Evolutionary conservation across 1,140 invertebrate species (phyloP).

Genomic region (Drosophila subobscura): DNA sequence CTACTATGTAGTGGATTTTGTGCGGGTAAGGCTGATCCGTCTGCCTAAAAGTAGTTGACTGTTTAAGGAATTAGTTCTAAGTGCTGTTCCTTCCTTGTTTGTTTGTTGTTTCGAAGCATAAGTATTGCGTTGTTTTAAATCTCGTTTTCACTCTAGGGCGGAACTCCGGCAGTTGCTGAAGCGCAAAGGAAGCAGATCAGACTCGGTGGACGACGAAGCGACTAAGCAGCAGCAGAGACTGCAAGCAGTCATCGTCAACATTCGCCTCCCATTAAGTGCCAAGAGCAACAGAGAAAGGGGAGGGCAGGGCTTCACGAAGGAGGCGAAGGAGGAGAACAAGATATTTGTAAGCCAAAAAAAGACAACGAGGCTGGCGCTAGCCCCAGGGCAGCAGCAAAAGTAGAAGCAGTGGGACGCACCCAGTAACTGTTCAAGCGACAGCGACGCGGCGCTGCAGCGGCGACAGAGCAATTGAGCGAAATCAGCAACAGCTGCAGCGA

Average conservation of each 20-base stretch:
- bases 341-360: conserved; percentile 34
- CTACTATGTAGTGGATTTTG: no score
- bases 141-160: conserved; percentile 54
- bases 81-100: no score
- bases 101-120: not conserved
- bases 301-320: no score
- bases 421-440: conserved; percentile 11
- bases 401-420: conserved; percentile 38
- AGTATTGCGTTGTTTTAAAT: conserved; percentile 55
- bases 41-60: no score
- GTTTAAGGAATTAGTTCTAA: no score
- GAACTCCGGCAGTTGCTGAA: conserved; percentile 23
- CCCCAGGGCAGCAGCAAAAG: conserved; percentile 25
- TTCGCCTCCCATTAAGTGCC: no score
- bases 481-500: conserved; percentile 45
- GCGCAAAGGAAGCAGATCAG: not conserved
- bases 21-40: no score
- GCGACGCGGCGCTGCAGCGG: conserved; percentile 12
- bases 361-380: conserved; percentile 28
- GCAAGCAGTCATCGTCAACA: not conserved
- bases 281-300: no score
- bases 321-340: not conserved
- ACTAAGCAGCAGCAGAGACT: not conserved
- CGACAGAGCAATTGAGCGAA: conserved; percentile 43
- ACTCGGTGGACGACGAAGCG: not conserved